A percentile compares a stretch with the other conserved stretches of the same genome.
Evolutionary conservation across 2,888 invertebrate species (phyloP).

Genomic region (Axea sp.): DNA sequence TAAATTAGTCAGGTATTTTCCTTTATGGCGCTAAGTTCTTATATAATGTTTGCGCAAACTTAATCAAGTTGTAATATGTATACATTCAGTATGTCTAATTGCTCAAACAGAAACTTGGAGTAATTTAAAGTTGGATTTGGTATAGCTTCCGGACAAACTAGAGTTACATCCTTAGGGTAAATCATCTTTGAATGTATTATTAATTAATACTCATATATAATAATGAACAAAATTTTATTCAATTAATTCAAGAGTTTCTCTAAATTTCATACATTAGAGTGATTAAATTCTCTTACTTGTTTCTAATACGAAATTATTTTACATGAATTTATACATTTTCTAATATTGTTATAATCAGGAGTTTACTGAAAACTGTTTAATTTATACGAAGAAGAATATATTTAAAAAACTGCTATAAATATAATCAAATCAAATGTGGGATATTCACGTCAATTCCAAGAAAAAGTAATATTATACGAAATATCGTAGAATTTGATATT

Average conservation of each 20-base stretch:
- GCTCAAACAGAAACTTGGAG: conserved; percentile 54
- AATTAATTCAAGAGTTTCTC: not conserved
- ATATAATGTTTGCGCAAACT: conserved; percentile 47
- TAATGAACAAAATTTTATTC: conserved; percentile 1
- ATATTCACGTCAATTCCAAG: too few relatives aligned
- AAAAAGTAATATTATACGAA: too few relatives aligned
- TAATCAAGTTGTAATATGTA: conserved; percentile 49
- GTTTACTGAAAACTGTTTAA: too few relatives aligned
- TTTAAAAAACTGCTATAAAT: too few relatives aligned
- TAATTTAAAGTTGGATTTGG: conserved; percentile 47
- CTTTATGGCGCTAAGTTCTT: conserved; percentile 45
- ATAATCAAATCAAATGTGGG: too few relatives aligned
- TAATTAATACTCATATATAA: conserved; percentile 21
- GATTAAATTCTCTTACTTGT: not conserved
- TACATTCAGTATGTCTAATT: conserved; percentile 54
- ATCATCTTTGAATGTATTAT: conserved; percentile 27
- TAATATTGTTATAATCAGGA: too few relatives aligned
- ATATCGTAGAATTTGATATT: too few relatives aligned
- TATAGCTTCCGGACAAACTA: conserved; percentile 35
- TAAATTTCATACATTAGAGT: not conserved
- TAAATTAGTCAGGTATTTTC: conserved; percentile 51
- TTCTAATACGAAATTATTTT: too few relatives aligned
- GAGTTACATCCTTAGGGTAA: conserved; percentile 8
- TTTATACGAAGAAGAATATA: too few relatives aligned
- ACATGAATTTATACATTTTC: too few relatives aligned